phyloP scores from a whole-genome alignment of 64 coral and sea anemone species.

The Stichodactyla mertensii region DNA sequence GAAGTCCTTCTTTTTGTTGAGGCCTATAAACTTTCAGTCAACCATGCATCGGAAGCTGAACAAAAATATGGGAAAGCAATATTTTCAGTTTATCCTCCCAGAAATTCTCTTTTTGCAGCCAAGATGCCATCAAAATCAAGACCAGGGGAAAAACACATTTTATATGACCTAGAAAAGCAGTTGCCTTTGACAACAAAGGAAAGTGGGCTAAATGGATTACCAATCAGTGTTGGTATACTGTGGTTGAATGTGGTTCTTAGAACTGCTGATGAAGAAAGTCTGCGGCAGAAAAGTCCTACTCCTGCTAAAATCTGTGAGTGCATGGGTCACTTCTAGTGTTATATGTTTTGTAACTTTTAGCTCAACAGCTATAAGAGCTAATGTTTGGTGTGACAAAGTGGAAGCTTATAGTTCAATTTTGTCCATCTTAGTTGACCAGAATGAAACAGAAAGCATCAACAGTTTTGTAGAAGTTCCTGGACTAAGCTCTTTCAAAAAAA shows the following conservation, averaged over 20 bases:
- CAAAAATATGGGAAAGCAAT: conserved; percentile 42
- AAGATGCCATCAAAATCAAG: background rate
- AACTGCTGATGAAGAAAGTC: background rate
- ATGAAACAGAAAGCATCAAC: too few relatives aligned
- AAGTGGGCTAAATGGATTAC: background rate
- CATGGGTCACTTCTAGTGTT: too few relatives aligned
- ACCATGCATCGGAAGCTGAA: background rate
- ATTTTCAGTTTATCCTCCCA: conserved; percentile 30
- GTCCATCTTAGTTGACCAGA: too few relatives aligned
- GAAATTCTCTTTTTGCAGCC: conserved; percentile 1
- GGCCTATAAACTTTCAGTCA: conserved; percentile 20
- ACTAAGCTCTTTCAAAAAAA: background rate
- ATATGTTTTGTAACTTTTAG: too few relatives aligned
- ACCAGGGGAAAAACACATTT: background rate
- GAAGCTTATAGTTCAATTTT: too few relatives aligned
- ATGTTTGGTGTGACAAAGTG: too few relatives aligned
- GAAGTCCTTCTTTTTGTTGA: conserved; percentile 31
- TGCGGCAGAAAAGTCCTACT: background rate
- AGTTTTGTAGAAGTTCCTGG: background rate
- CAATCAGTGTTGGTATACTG: conserved; percentile 1
- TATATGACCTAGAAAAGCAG: background rate
- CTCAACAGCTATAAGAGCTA: too few relatives aligned
- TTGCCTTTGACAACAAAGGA: conserved; percentile 5
- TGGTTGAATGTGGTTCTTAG: background rate
- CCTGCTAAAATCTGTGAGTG: background rate